Evolutionary conservation across 2,797 vertebrate species (phyloP).

Genomic region (Lithobates sylvaticus): DNA sequence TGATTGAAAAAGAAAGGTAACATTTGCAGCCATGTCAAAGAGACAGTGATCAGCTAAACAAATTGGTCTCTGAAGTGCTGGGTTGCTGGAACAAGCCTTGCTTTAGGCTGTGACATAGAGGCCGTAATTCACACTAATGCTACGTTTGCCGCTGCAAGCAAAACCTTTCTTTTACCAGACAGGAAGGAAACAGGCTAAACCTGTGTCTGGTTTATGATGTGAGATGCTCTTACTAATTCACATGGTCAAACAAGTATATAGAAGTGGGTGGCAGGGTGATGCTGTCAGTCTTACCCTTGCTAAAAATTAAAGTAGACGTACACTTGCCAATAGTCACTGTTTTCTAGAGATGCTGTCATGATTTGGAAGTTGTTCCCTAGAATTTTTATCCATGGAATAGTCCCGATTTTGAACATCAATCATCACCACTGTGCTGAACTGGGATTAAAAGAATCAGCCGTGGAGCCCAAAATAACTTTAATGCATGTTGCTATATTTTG

Average conservation of each 20-base stretch:
- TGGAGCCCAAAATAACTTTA: too few species aligned
- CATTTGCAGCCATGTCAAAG: conserved; percentile 93
- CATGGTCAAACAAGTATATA: conserved; percentile 12
- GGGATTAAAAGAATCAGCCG: too few species aligned
- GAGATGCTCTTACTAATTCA: conserved; percentile 51
- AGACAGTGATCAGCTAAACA: conserved; percentile 90
- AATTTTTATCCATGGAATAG: background rate
- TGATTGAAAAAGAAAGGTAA: conserved; percentile 94
- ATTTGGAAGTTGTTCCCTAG: background rate
- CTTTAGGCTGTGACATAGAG: conserved; percentile 78
- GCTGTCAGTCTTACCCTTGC: conserved; percentile 5
- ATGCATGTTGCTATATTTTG: too few species aligned
- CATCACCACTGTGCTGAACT: background rate
- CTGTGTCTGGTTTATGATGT: conserved; percentile 54
- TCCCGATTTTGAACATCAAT: background rate
- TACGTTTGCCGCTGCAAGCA: conserved; percentile 69
- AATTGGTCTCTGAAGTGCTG: conserved; percentile 91
- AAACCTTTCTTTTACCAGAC: conserved; percentile 67
- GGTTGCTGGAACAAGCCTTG: conserved; percentile 82
- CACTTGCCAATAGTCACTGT: background rate
- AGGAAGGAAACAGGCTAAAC: conserved; percentile 42
- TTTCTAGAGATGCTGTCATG: background rate
- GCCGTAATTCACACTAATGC: conserved; percentile 85
- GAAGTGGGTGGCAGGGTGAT: conserved; percentile 3
- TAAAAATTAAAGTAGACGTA: background rate